phyloP scores from a whole-genome alignment of 2,797 vertebrate species.

The Molossus molossus region DNA sequence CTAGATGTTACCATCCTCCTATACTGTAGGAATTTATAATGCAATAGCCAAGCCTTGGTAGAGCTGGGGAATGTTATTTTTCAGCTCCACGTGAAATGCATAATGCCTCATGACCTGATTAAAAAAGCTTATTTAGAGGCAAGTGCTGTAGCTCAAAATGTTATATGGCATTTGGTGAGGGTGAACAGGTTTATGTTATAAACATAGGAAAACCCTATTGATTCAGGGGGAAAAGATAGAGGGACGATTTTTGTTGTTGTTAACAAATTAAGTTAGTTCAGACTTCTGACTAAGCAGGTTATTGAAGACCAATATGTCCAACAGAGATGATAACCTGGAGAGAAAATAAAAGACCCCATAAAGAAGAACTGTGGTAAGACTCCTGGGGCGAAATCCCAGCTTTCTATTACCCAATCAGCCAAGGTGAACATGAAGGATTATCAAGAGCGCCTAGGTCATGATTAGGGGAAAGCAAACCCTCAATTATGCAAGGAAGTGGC shows the following conservation, averaged over 20 bases:
- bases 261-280: constrained; percentile 54
- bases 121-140: constrained; percentile 63
- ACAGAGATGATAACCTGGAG: constrained; percentile 8
- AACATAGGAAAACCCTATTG: background rate
- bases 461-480: constrained; percentile 24
- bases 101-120: constrained; percentile 43
- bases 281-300: constrained; percentile 68
- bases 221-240: constrained; percentile 29
- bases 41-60: background rate
- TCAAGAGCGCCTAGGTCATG: background rate
- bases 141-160: constrained; percentile 63
- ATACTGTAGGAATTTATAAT: background rate
- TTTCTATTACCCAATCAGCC: constrained; percentile 7
- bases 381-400: background rate
- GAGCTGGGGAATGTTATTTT: constrained; percentile 67
- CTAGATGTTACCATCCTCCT: constrained; percentile 27
- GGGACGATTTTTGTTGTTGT: constrained; percentile 48
- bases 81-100: background rate
- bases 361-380: background rate
- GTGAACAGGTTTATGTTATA: constrained; percentile 14
- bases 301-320: constrained; percentile 55
- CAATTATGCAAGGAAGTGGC: background rate
- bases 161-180: constrained; percentile 34
- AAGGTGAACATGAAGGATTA: background rate
- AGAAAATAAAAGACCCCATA: background rate